Evolutionary conservation across 2,113 vertebrate genomes (phyloP), one percentile per base, ranked within the genome.

Genomic region (Colius striatus): DNA sequence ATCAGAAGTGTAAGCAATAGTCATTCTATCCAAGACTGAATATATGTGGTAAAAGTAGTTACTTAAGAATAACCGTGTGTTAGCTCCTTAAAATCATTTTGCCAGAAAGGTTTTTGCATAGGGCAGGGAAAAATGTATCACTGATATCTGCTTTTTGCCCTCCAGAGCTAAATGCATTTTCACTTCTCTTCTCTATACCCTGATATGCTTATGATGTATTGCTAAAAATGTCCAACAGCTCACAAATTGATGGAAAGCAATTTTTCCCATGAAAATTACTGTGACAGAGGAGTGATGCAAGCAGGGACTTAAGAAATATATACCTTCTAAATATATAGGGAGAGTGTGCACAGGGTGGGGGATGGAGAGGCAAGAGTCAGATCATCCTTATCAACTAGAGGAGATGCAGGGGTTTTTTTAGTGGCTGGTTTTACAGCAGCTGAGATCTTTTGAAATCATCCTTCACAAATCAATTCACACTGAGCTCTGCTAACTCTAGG

Each of bases 241-340:
- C 94, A 79, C 54, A 91, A 92, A 93, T 54, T 87, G 84, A 91
- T 65, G 54, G 92, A 84, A 61, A 87, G 41, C 81, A 96, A 84
- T 87, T 87, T 87, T 94, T 82, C 45, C 77, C 87, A 82, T 87
- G 70, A 94, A 96, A 95, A 94, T 87, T 85, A 91, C 87, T 86
- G 83, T 94, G 79, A 92, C 51, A 77, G 78, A 92, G 60, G 12
- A 85, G 25, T 27, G 51, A 92, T 93, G 43, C 75, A 61, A 79
- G 67, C 72, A 94, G 48, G 63, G 48, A 86, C 60, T 92, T 92
- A 63, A 88, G 45, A 89, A 85, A 91, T 75, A 66, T 16, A 71
- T 83, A 50, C 25, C 51, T 58, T 87, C 38, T 55, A 84, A 85
- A 88, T 63, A 54, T 47, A 54, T 8, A 80, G 16, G 34, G 47